Evolutionary conservation across 2,888 invertebrate genomes (phyloP), one percentile per base, ranked within the genome.

Genomic region (Eilema sororculum): DNA sequence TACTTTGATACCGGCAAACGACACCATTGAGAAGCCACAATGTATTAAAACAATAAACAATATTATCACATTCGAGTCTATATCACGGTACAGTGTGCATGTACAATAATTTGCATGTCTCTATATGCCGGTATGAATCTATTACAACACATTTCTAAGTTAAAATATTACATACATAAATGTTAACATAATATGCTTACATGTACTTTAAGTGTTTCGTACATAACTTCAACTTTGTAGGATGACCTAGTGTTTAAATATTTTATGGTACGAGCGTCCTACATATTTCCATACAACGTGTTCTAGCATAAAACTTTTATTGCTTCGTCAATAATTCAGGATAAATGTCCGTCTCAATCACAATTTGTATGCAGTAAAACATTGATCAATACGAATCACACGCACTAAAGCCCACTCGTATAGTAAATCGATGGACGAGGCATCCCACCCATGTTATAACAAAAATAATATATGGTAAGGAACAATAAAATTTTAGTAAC

Each of bases 171-270:
- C n/a, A 52, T 20, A 6, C 20, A 20, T 20, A 20, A 46, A 46
- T 46, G 46, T 46, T 46, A 13, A 20, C 20, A 6, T 46, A 46
- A 20, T 46, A 20, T 46, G 20, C 20, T 20, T 60, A n/a, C 25
- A 41, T 20, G n/a, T 52, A 52, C 52, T 46, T 60, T 41, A 41
- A 62, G 37, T 41, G 22, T 37, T 25, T 24, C 20, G 22, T 24
- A 41, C n/a, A 2, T 63, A 41, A 62, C 62, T 41, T 33, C 60
- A 25, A 60, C 60, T n/a, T 60, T 33, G 60, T 60, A 41, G 52
- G 2, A 64, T 25, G 62, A 63, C 62, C 33, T 41, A 63, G 41
- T 24, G 25, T 41, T 63, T 41, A 41, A 41, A 41, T 16, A 6
- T 63, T 41, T 37, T 22, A 61, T 61, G 33, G 41, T 25, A 20